Evolutionary conservation across 2,113 vertebrate species (phyloP).

Genomic region (Petaurus breviceps): DNA sequence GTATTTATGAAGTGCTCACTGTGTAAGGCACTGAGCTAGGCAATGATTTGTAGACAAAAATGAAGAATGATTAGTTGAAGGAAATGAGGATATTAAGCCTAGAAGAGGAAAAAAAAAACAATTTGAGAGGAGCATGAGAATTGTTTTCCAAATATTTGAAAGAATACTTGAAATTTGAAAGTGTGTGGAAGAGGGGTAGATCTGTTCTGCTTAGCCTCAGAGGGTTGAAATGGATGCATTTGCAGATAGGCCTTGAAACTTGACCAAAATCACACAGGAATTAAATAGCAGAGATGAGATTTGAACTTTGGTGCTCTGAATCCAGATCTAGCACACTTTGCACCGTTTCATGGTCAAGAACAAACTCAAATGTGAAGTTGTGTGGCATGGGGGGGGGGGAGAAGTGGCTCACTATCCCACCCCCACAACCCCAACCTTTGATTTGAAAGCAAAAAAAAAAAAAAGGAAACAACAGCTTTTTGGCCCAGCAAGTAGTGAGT

Average conservation of each 20-base stretch:
- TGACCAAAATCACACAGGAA: background rate
- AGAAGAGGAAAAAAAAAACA: background rate
- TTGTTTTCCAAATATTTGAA: background rate
- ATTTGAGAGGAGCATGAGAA: background rate
- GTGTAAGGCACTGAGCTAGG: background rate
- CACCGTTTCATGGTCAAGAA: background rate
- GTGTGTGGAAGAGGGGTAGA: background rate
- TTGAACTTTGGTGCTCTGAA: background rate
- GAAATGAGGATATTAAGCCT: background rate
- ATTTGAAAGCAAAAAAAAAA: background rate
- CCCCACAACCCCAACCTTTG: too few relatives aligned
- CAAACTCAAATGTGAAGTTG: background rate
- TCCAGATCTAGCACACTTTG: background rate
- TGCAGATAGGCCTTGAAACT: background rate
- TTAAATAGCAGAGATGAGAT: background rate
- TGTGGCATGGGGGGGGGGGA: background rate
- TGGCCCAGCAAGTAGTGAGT: background rate
- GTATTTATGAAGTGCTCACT: background rate
- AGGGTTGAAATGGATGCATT: background rate
- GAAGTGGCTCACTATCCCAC: background rate
- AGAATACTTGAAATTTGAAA: background rate
- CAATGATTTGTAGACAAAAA: background rate
- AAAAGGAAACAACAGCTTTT: background rate
- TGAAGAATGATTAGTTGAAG: background rate
- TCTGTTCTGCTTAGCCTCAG: background rate